Conservation (phyloP, 2,888 invertebrate genomes). For the Caenorhabditis angaria region DNA sequence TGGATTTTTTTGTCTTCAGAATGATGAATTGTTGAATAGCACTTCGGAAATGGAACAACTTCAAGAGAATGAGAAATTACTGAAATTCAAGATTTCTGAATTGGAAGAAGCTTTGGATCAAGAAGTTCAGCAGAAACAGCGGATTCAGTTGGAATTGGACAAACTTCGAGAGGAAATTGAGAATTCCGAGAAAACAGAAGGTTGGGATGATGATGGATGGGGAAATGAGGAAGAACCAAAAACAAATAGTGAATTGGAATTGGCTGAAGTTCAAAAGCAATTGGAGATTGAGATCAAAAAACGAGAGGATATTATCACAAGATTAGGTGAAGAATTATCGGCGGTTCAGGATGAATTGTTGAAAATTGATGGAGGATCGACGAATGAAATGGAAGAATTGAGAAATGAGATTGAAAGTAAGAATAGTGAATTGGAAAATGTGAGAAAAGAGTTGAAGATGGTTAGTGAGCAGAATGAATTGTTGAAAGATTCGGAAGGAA, state of each 20-base stretch:
- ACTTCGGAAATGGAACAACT: background rate
- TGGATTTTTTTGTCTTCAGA: background rate
- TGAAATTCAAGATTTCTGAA: too few relatives aligned
- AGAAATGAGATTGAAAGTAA: background rate
- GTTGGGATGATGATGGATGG: constrained; percentile 37
- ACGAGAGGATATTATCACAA: constrained; percentile 14
- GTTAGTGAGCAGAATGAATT: constrained; percentile 41
- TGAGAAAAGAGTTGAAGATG: constrained; percentile 8
- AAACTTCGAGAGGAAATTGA: background rate
- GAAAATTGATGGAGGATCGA: constrained; percentile 7
- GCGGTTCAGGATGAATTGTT: constrained; percentile 16
- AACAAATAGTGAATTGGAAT: constrained; percentile 5
- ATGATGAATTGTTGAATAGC: background rate
- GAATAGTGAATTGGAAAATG: constrained; percentile 7
- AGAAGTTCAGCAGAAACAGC: background rate
- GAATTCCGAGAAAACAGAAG: constrained; percentile 9
- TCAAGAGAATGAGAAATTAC: background rate
- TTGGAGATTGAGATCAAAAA: constrained; percentile 20
- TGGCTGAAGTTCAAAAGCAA: constrained; percentile 7
- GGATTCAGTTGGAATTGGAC: too few relatives aligned
- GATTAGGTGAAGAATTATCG: constrained; percentile 9
- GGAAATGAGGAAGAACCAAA: constrained; percentile 14
- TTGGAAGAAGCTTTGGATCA: background rate
- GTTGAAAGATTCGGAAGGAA: constrained; percentile 48
- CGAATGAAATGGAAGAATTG: constrained; percentile 2